Conservation (phyloP, 1,140 invertebrate species). For the Orussus abietinus region DNA sequence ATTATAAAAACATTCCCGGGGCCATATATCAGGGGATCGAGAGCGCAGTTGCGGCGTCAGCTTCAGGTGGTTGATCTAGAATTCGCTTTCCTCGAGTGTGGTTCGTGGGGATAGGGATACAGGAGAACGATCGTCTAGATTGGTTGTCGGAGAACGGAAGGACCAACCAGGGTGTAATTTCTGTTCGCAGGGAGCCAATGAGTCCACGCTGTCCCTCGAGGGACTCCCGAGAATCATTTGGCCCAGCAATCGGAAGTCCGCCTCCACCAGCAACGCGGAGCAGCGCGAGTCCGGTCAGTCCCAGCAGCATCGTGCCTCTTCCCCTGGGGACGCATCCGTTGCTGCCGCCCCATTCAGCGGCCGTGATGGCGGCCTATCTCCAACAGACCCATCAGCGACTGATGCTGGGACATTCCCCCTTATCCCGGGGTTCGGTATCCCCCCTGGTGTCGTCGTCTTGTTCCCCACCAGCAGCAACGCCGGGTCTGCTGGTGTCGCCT, state of each 20-base stretch:
- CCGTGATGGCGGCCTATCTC: constrained; percentile 70
- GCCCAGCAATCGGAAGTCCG: constrained; percentile 58
- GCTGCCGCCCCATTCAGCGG: constrained; percentile 70
- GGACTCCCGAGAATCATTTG: constrained; percentile 65
- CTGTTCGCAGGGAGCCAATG: constrained; percentile 67
- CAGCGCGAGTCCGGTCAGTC: constrained; percentile 53
- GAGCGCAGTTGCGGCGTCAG: too few relatives aligned
- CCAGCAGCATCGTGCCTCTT: constrained; percentile 48
- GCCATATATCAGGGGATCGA: too few relatives aligned
- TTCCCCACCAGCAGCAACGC: constrained; percentile 53
- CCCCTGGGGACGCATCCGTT: constrained; percentile 53
- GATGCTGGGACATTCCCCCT: constrained; percentile 68
- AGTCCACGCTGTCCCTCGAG: constrained; percentile 75
- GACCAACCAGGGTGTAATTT: constrained; percentile 24
- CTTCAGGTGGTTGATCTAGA: too few relatives aligned
- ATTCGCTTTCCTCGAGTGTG: too few relatives aligned
- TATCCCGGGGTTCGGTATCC: constrained; percentile 60
- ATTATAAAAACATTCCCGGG: too few relatives aligned
- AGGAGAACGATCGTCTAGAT: too few relatives aligned
- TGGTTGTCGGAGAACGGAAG: background rate
- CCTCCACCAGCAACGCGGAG: constrained; percentile 57
- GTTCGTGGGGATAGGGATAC: too few relatives aligned
- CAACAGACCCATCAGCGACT: constrained; percentile 68
- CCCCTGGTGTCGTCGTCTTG: constrained; percentile 60
- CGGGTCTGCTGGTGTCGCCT: constrained; percentile 45